Percentiles rank a stretch among this genome's conserved stretches.
These are phyloP conservation scores for Gorilla gorilla DNA, from an alignment of 2,113 vertebrate species.

Conservation along the genomic window DNA sequence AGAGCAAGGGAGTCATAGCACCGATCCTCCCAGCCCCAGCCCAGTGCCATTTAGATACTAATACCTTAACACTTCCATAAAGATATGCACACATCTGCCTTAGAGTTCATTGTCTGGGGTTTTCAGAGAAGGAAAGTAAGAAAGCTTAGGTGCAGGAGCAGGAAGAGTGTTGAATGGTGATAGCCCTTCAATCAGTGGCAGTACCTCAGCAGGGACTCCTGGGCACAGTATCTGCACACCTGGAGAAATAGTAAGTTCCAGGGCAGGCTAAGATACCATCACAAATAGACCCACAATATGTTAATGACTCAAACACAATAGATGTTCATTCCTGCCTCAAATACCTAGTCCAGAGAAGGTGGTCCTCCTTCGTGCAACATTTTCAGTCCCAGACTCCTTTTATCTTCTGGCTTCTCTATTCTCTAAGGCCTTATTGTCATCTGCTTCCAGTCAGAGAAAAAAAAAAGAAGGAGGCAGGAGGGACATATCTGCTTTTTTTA, in stretches of 20 bases:
- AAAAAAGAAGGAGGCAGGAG: neutral
- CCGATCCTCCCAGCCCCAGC: neutral
- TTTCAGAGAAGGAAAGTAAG: neutral
- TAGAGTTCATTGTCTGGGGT: neutral
- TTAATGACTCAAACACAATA: neutral
- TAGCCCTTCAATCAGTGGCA: neutral
- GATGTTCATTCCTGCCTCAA: too few species aligned
- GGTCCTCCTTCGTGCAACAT: neutral
- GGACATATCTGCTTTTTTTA: neutral
- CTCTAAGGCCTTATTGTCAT: neutral
- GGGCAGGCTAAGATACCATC: neutral
- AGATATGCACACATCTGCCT: neutral
- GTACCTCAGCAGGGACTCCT: neutral
- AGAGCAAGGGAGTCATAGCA: neutral
- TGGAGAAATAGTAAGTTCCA: neutral
- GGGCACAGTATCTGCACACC: neutral
- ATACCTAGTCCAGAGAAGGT: neutral
- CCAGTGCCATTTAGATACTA: neutral
- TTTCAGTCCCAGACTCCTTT: neutral
- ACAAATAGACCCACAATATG: neutral
- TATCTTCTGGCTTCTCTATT: neutral
- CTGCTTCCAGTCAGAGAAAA: neutral
- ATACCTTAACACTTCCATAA: neutral
- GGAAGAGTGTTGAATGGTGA: neutral
- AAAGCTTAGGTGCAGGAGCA: neutral